These are phyloP conservation scores for Dasyornis broadbenti DNA, from an alignment of 2,113 vertebrate species.

Conservation along the genomic window DNA sequence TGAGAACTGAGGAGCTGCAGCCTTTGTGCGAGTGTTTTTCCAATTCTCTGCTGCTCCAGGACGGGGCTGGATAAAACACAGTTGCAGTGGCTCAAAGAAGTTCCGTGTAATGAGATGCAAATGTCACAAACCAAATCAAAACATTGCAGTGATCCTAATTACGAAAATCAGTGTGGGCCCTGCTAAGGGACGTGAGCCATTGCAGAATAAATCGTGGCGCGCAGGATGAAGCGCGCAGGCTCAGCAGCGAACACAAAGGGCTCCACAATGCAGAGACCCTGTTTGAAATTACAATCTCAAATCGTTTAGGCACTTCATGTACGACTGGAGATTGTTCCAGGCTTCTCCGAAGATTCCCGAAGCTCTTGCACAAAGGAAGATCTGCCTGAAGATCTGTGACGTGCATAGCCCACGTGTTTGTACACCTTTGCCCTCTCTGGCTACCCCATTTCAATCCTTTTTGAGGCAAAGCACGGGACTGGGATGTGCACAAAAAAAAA, in stretches of 20 bases:
- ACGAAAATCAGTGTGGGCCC: neutral
- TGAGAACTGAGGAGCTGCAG: neutral
- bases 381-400: neutral
- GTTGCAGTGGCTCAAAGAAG: neutral
- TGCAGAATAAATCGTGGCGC: neutral
- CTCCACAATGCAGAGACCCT: neutral
- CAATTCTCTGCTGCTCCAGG: neutral
- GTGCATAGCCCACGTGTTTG: fast-evolving
- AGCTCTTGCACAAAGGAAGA: neutral
- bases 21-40: neutral
- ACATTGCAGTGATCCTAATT: neutral
- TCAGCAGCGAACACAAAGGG: neutral
- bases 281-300: neutral
- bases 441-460: neutral
- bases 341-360: neutral
- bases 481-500: neutral
- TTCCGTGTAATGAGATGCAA: neutral
- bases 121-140: neutral
- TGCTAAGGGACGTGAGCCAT: neutral
- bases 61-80: neutral
- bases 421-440: neutral
- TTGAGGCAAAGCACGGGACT: neutral
- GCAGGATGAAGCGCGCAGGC: neutral
- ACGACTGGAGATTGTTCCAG: neutral
- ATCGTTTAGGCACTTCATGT: neutral